These are phyloP conservation scores for Anticlea derivata DNA, from an alignment of 2,888 invertebrate genomes.

Conservation along the genomic window DNA sequence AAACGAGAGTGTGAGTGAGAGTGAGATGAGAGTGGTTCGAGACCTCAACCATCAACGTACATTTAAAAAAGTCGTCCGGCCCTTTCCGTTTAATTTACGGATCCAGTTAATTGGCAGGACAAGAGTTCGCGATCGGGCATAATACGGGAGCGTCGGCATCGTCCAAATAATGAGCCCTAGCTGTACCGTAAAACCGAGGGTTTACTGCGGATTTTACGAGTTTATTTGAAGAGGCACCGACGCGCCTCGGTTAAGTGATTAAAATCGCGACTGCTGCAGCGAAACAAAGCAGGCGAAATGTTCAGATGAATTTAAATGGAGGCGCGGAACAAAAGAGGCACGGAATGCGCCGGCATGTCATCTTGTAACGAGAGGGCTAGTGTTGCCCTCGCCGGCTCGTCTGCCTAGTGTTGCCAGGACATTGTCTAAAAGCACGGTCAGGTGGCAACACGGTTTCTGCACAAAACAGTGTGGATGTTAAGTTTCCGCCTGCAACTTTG, in stretches of 20 bases:
- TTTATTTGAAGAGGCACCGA: constrained; percentile 55
- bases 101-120: constrained; percentile 54
- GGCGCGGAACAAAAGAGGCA: constrained; percentile 57
- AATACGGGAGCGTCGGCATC: constrained; percentile 36
- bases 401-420: not conserved
- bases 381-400: constrained; percentile 20
- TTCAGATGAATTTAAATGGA: constrained; percentile 77
- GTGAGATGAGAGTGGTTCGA: too few relatives aligned
- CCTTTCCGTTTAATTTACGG: constrained; percentile 52
- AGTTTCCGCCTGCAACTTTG: too few relatives aligned
- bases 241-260: constrained; percentile 75
- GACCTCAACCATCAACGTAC: too few relatives aligned
- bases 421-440: too few relatives aligned
- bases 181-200: constrained; percentile 49
- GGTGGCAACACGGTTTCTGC: too few relatives aligned
- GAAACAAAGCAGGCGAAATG: constrained; percentile 67
- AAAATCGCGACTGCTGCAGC: constrained; percentile 66
- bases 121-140: constrained; percentile 52
- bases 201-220: constrained; percentile 59
- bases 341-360: constrained; percentile 50
- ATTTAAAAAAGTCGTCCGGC: constrained; percentile 31
- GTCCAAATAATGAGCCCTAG: constrained; percentile 55
- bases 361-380: constrained; percentile 53
- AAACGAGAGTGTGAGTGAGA: too few relatives aligned
- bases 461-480: too few relatives aligned